A percentile compares a stretch with the other conserved stretches of the same genome.
phyloP scores from a whole-genome alignment of 2,888 invertebrate genomes.

The Lumbricus terrestris region DNA sequence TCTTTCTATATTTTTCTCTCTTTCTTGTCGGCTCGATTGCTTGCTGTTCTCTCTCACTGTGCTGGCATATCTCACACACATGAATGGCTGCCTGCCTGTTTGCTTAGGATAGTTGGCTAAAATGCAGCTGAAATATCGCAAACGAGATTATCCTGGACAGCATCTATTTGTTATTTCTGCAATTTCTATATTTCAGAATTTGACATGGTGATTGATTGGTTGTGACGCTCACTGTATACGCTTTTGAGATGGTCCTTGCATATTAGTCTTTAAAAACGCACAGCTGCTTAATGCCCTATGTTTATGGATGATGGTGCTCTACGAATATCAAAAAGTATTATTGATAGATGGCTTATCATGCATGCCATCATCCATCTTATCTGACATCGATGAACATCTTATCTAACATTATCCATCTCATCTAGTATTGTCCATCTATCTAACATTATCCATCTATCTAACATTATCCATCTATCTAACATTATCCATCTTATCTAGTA shows the following conservation, averaged over 20 bases:
- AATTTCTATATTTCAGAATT: not conserved
- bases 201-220: not conserved
- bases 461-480: not conserved
- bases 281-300: not conserved
- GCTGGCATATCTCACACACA: not conserved
- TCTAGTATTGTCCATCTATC: too few species aligned
- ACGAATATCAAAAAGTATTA: not conserved
- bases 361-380: not conserved
- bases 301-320: not conserved
- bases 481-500: too few species aligned
- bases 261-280: not conserved
- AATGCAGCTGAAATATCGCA: not conserved
- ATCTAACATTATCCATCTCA: too few species aligned
- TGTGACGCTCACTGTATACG: not conserved
- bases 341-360: not conserved
- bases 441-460: too few species aligned
- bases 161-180: conserved; percentile 3
- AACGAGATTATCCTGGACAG: not conserved
- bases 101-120: not conserved
- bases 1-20: too few species aligned
- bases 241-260: not conserved
- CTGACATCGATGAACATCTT: too few species aligned
- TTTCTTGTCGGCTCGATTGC: not conserved
- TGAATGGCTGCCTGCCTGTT: not conserved
- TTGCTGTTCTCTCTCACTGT: not conserved